Base-by-base conservation (phyloP, 2,113 vertebrate genomes). In the crab-eating macaque (Macaca fascicularis) region DNA sequence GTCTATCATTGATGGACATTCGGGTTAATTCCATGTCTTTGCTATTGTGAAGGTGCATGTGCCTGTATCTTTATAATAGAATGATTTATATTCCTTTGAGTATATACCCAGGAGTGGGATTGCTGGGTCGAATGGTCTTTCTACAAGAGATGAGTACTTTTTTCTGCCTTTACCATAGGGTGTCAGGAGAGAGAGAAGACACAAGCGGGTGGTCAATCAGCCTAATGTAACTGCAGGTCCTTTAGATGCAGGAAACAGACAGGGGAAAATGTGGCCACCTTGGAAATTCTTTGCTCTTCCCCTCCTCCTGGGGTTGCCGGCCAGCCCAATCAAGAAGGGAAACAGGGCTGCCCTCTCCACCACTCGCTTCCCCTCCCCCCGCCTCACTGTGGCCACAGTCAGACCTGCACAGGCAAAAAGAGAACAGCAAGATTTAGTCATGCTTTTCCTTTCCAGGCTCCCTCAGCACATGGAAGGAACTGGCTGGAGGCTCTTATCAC, bases 151-250 rank as follows among this genome's bases (percentile, higher is more conserved):
- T 64, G 27, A 30, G 14, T 69, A 6, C 14, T 69, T 69, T 45
- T 64, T 43, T 25, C 30, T 22, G 52, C 8, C 81, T 72, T 74
- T 27, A 30, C 20, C 12, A 5, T 7, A 14, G 20, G 6, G 19
- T 61, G 55, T 83, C 1, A 0, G 48, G n/a, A 55, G 32, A 97
- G 52, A 67, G 23, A 40, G n/a, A 69, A 27, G 86, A 20, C 12
- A 3, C 23, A 38, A 13, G 7, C 8, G 0, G 70, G 14, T 76
- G 22, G 11, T 80, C 22, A 8, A 1, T 12, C 25, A 17, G 16
- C 7, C 32, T 70, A 45, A 25, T 35, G 32, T 13, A 38, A 52
- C 72, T 2, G 0, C 0, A 1, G 59, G 57, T 32, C 64, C 35
- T 70, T 87, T 48, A 38, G 38, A 57, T 45, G 76, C 23, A 2